Evolutionary conservation across 2,888 invertebrate species (phyloP).

Genomic region (Vanessa cardui): DNA sequence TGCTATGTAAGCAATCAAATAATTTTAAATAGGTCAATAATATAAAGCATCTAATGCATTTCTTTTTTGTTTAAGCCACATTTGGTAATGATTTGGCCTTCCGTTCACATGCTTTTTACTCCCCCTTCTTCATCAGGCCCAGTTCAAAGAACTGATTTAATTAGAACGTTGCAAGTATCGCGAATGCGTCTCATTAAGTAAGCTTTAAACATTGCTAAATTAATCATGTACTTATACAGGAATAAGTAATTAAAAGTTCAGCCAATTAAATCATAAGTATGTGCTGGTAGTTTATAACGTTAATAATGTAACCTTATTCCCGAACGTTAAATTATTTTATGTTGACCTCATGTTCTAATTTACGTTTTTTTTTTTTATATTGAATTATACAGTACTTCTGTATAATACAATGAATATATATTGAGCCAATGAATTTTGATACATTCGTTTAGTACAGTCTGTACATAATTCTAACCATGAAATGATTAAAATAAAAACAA

Average conservation of each 20-base stretch:
- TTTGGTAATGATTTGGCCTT: slow-evolving; percentile 74
- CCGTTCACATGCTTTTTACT: slow-evolving; percentile 62
- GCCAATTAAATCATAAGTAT: slow-evolving; percentile 22
- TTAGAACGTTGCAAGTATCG: slow-evolving; percentile 47
- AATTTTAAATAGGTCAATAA: slow-evolving; percentile 31
- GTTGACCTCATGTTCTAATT: slow-evolving; percentile 17
- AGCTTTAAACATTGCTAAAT: slow-evolving; percentile 27
- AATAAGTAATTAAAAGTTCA: slow-evolving; percentile 26
- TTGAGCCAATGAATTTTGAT: too few relatives aligned
- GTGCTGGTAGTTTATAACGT: slow-evolving; percentile 25
- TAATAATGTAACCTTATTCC: slow-evolving; percentile 2
- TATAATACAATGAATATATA: too few relatives aligned
- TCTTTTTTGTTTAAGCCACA: slow-evolving; percentile 49
- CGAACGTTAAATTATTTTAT: slow-evolving; percentile 7
- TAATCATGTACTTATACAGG: slow-evolving; percentile 22
- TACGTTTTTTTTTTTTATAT: not conserved
- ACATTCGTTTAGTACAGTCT: too few relatives aligned
- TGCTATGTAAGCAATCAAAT: not conserved
- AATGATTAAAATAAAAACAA: too few relatives aligned
- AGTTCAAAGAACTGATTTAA: slow-evolving; percentile 74
- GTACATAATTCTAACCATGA: too few relatives aligned
- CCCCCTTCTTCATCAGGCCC: slow-evolving; percentile 50
- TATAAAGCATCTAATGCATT: slow-evolving; percentile 42
- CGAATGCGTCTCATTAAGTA: slow-evolving; percentile 50
- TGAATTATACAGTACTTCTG: too few relatives aligned